Percentiles rank a stretch among this genome's conserved stretches.
These are phyloP conservation scores for Dasyurus viverrinus DNA, from an alignment of 2,113 vertebrate genomes.

Conservation along the genomic window DNA sequence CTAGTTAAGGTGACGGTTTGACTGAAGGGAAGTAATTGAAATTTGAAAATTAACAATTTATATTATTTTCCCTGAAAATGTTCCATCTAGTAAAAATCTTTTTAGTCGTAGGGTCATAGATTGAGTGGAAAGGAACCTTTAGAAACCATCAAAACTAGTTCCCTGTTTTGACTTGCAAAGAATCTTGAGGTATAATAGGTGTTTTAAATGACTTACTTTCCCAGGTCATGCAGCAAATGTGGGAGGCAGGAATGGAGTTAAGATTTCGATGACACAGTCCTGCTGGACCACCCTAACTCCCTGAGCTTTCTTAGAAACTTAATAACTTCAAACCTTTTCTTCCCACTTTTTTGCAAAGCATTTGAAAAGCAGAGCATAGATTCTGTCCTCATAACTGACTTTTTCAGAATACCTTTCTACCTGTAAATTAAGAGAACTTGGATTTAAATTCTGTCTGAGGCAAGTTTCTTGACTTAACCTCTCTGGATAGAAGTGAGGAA, in stretches of 20 bases:
- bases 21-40: background rate
- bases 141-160: background rate
- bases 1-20: background rate
- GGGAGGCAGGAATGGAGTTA: background rate
- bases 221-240: background rate
- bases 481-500: background rate
- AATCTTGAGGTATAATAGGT: background rate
- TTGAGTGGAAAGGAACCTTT: background rate
- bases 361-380: background rate
- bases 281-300: background rate
- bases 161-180: background rate
- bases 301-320: background rate
- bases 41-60: background rate
- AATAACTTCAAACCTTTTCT: background rate
- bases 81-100: background rate
- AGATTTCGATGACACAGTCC: background rate
- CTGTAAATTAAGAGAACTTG: background rate
- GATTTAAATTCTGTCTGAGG: background rate
- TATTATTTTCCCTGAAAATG: background rate
- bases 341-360: background rate
- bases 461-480: background rate
- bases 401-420: background rate
- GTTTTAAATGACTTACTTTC: background rate
- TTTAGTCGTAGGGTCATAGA: background rate
- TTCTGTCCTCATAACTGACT: background rate